phyloP scores from a whole-genome alignment of 2,888 invertebrate genomes.

The Drosophila incognita region DNA sequence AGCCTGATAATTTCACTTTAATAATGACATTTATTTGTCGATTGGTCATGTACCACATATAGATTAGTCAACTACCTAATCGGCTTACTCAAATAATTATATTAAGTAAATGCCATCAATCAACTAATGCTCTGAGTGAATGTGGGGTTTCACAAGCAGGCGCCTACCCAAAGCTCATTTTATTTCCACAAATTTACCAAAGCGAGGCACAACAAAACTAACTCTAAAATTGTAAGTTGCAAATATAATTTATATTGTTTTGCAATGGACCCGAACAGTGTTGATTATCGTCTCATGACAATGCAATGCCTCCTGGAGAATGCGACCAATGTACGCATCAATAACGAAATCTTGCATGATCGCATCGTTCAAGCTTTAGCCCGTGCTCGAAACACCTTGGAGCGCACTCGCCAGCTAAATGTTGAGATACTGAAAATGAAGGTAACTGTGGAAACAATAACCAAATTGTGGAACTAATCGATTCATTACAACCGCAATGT shows the following conservation, averaged over 20 bases:
- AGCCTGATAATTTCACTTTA: slow-evolving; percentile 43
- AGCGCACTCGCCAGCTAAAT: slow-evolving; percentile 28
- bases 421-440: slow-evolving; percentile 40
- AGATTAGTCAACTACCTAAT: slow-evolving; percentile 48
- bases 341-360: slow-evolving; percentile 26
- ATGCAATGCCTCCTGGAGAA: slow-evolving; percentile 57
- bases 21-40: slow-evolving; percentile 56
- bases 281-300: slow-evolving; percentile 15
- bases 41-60: slow-evolving; percentile 8
- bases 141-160: slow-evolving; percentile 14
- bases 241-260: background rate
- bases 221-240: slow-evolving; percentile 3
- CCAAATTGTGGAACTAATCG: accelerated
- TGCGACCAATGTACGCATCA: slow-evolving; percentile 41
- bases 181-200: background rate
- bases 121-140: slow-evolving; percentile 12
- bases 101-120: slow-evolving; percentile 43
- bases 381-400: slow-evolving; percentile 33
- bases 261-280: slow-evolving; percentile 39
- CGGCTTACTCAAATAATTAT: slow-evolving; percentile 56
- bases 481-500: background rate
- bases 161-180: slow-evolving; percentile 9
- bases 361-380: slow-evolving; percentile 44
- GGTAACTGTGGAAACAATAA: slow-evolving; percentile 7
- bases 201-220: background rate